A percentile compares a stretch with the other conserved stretches of the same genome.
phyloP scores from a whole-genome alignment of 1,140 invertebrate species.

The Helicoverpa zea region DNA sequence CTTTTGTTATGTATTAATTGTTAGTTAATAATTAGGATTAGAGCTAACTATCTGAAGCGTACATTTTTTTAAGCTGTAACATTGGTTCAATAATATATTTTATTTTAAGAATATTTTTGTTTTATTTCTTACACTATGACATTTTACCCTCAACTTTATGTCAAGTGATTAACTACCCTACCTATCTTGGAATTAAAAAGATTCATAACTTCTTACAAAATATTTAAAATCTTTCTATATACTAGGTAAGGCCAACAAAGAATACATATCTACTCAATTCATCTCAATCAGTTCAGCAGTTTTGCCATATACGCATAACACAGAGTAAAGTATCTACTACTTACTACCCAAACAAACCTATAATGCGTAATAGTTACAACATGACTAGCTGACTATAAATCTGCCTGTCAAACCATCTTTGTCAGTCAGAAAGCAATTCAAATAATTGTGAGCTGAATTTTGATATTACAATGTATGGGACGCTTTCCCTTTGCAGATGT shows the following conservation, averaged over 20 bases:
- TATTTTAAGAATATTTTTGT: constrained; percentile 66
- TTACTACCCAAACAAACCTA: constrained; percentile 6
- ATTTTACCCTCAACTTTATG: neutral
- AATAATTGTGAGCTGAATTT: constrained; percentile 73
- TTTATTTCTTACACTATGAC: constrained; percentile 38
- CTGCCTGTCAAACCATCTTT: constrained; percentile 58
- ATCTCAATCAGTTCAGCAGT: too few species aligned
- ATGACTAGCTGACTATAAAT: constrained; percentile 54
- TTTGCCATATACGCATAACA: too few species aligned
- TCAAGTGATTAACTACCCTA: too few species aligned
- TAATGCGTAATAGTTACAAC: constrained; percentile 31
- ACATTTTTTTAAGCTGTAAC: constrained; percentile 69
- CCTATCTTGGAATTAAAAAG: too few species aligned
- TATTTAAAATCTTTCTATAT: too few species aligned
- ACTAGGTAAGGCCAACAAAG: too few species aligned
- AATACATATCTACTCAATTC: too few species aligned
- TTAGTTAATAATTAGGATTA: constrained; percentile 48
- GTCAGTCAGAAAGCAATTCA: constrained; percentile 66
- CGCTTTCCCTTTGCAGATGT: constrained; percentile 67
- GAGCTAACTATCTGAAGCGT: constrained; percentile 56
- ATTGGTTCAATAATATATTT: constrained; percentile 70
- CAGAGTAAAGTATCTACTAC: too few species aligned
- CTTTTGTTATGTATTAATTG: constrained; percentile 35
- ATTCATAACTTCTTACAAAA: too few species aligned
- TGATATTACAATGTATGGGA: constrained; percentile 56